Conservation (phyloP, 92 coral and sea anemone species). For the Galaxea fascicularis region DNA sequence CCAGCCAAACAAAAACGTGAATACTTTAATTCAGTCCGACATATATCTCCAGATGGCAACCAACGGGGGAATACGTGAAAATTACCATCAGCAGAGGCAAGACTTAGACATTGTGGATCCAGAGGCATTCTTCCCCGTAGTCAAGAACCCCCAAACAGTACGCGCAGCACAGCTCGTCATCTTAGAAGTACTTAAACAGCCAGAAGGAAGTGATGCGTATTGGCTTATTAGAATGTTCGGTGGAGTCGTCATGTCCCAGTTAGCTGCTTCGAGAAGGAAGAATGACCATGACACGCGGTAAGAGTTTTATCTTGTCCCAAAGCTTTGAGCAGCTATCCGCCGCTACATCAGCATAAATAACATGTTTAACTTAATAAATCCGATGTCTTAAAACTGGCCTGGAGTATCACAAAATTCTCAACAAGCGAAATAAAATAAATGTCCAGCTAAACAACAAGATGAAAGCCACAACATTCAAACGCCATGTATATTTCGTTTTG, state of each 20-base stretch:
- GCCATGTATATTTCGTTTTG: background rate
- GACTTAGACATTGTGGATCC: constrained; percentile 5
- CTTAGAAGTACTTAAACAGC: constrained; percentile 26
- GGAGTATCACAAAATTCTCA: constrained; percentile 15
- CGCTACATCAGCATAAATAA: constrained; percentile 11
- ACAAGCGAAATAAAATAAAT: constrained; percentile 7
- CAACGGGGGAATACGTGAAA: constrained; percentile 25
- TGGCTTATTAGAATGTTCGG: constrained; percentile 12
- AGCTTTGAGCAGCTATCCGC: background rate
- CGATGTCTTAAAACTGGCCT: constrained; percentile 19
- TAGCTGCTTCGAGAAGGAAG: constrained; percentile 7
- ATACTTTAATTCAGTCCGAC: constrained; percentile 16
- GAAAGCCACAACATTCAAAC: constrained; percentile 10
- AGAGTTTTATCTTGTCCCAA: background rate
- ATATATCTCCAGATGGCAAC: constrained; percentile 14
- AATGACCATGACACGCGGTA: background rate
- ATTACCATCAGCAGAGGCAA: constrained; percentile 3
- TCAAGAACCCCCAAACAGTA: constrained; percentile 9
- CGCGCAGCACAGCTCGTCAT: constrained; percentile 39
- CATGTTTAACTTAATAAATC: constrained; percentile 14
- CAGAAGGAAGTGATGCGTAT: constrained; percentile 11
- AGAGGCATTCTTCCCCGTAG: constrained; percentile 25
- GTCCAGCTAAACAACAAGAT: background rate
- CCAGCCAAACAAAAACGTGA: constrained; percentile 20
- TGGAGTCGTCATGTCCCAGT: constrained; percentile 15